Base-by-base conservation (phyloP, 2,797 vertebrate species). In the Rousettus madagascariensis region DNA sequence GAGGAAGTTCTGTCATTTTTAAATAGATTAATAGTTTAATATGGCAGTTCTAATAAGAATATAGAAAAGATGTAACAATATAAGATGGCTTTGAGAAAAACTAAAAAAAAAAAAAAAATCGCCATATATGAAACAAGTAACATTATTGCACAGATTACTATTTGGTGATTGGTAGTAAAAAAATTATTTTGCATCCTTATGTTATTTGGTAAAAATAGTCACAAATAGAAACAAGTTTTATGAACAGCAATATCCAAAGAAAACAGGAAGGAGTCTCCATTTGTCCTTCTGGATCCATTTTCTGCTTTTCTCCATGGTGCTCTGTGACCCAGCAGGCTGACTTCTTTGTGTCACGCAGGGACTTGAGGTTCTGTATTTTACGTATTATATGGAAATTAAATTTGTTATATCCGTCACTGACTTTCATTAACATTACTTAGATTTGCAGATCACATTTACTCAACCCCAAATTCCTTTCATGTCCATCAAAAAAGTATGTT, bases 31-130 rank as follows among this genome's bases (percentile, higher is more conserved):
- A 87, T 85, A 2, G 2, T 1, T 93, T 93, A 65, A 91, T 97
- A 96, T 95, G 96, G 46, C 92, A 96, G 94, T 55, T 16, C 77
- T 59, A 96, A 92, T 94, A 80, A 86, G 96, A 98, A 95, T 20
- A 65, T 85, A 97, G 97, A 97, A 68, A 75, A 83, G 82, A 85
- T 71, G 57, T 28, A 82, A 83, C 33, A 24, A 83, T 59, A 80
- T 80, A 51, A 77, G 43, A 65, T 51, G 28, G 59, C 63, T 65
- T 80, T 69, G 61, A 95, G 59, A 51, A 90, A 95, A 97, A 94
- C 63, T 96, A 33, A 33, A 33, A 33, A 33, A 33, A 33, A 85
- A 95, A 97, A 71, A 97, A 95, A 55, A 97, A 96, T 92, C 74
- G 46, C 20, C 63, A 55, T n/a, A 41, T 30, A 11, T 36, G 30